These are phyloP conservation scores for Acanthosepion pharaonis DNA, from an alignment of 2,888 invertebrate species.

Conservation along the genomic window DNA sequence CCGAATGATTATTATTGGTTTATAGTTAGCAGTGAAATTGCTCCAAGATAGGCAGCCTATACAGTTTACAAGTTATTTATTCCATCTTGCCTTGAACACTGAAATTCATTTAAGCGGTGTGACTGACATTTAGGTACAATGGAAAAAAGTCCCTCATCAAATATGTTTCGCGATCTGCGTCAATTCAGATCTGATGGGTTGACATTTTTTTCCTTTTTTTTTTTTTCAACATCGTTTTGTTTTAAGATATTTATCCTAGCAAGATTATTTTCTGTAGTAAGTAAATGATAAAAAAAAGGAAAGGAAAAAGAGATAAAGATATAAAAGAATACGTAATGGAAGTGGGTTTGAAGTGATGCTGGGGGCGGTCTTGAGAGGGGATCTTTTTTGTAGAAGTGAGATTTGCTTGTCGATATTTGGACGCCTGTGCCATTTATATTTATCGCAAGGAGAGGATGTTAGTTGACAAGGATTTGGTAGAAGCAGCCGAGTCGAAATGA, in stretches of 20 bases:
- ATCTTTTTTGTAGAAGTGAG: no score
- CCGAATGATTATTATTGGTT: no score
- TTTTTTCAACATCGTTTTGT: background rate
- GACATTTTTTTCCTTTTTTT: background rate
- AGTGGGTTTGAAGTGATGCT: no score
- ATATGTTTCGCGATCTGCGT: background rate
- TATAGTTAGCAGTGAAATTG: no score
- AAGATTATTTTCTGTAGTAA: no score
- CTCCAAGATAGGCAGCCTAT: no score
- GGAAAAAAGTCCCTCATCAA: background rate
- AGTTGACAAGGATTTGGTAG: background rate
- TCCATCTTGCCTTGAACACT: background rate
- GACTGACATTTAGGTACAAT: background rate
- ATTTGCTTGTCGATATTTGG: no score
- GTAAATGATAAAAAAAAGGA: no score
- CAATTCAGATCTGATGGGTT: background rate
- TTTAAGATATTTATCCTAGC: no score
- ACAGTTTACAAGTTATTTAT: background rate
- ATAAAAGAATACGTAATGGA: no score
- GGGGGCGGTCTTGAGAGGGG: no score
- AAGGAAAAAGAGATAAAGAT: background rate
- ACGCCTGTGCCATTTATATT: background rate
- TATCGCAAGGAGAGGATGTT: background rate
- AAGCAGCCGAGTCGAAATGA: background rate
- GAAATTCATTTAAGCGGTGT: background rate